Percentiles rank a stretch among this genome's conserved stretches.
Conservation (phyloP, 2,113 vertebrate genomes). For the Myotis lucifugus region DNA sequence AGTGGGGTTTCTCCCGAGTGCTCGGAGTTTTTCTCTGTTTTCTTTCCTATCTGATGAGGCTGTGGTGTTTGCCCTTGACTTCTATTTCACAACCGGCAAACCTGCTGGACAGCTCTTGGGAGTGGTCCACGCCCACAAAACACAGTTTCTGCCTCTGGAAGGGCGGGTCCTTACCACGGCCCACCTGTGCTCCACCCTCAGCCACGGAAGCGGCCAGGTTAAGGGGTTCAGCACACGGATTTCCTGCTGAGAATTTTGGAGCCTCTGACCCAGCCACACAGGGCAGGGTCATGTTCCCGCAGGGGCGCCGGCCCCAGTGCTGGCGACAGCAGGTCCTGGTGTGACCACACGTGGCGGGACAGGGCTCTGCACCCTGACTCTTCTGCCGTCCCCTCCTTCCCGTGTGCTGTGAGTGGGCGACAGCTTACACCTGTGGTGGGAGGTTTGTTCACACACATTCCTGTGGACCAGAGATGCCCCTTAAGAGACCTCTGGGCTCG, state of each 20-base stretch:
- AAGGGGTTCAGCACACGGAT: not conserved
- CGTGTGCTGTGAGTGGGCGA: not conserved
- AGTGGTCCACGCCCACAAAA: not conserved
- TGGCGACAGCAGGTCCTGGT: accelerated
- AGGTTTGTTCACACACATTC: not conserved
- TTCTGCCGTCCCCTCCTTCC: not conserved
- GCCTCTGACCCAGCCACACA: not conserved
- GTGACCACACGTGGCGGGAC: not conserved
- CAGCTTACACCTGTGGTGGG: not conserved
- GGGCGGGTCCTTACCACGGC: not conserved
- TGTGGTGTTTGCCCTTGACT: not conserved
- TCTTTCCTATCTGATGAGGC: not conserved
- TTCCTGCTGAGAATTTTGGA: not conserved
- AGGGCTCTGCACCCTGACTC: not conserved
- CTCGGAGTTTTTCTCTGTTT: not conserved
- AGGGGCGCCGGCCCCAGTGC: not conserved
- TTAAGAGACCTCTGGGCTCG: not conserved
- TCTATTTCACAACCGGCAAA: not conserved
- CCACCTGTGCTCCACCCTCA: not conserved
- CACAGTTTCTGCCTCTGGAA: not conserved
- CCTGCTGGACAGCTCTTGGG: not conserved
- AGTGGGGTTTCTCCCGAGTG: not conserved
- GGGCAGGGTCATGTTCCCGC: accelerated
- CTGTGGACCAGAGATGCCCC: not conserved
- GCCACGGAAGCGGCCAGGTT: not conserved